Percentiles rank a stretch among this genome's conserved stretches.
Evolutionary conservation across 2,797 vertebrate species (phyloP).

Genomic region (Pseudotriccus pelzelni): DNA sequence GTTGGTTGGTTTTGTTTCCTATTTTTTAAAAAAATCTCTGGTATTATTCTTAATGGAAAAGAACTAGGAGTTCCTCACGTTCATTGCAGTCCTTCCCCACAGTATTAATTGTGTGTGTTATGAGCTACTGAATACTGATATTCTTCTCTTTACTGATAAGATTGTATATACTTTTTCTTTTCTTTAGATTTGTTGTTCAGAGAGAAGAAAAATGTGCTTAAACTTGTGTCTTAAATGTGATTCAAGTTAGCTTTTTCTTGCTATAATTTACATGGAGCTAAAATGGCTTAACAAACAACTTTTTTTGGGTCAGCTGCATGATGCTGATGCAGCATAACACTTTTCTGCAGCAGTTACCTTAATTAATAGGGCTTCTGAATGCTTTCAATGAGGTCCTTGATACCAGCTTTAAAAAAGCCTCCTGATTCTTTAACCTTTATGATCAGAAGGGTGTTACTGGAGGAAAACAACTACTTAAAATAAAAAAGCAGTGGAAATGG

Average conservation of each 20-base stretch:
- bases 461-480: not conserved
- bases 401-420: not conserved
- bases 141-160: not conserved
- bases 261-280: conserved; percentile 3
- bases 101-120: not conserved
- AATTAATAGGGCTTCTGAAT: conserved; percentile 4
- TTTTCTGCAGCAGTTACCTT: conserved; percentile 21
- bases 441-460: not conserved
- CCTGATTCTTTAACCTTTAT: not conserved
- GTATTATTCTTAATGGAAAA: not conserved
- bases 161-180: not conserved
- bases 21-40: not conserved
- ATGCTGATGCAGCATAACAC: conserved; percentile 16
- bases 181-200: not conserved
- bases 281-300: conserved; percentile 16
- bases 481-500: not conserved
- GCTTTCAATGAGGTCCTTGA: not conserved
- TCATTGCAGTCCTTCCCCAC: not conserved
- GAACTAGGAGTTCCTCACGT: not conserved
- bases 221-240: not conserved
- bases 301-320: not conserved
- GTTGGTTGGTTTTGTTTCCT: not conserved
- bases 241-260: not conserved
- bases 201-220: not conserved
- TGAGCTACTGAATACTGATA: not conserved